Evolutionary conservation across 2,113 vertebrate species (phyloP).

Genomic region (Cygnus buccinator): DNA sequence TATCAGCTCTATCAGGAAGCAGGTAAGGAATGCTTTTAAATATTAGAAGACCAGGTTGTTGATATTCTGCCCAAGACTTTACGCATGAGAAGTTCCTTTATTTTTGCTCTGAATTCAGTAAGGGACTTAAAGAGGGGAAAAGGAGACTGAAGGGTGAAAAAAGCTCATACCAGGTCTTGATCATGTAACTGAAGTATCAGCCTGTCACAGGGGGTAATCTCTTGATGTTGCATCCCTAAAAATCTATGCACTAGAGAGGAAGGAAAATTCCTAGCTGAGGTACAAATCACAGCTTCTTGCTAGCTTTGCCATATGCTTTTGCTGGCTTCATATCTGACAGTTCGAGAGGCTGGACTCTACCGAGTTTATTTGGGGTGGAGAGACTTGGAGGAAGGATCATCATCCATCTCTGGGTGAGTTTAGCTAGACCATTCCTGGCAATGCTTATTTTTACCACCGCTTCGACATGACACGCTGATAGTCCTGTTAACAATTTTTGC

Average conservation of each 20-base stretch:
- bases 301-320: neutral
- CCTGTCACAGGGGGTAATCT: neutral
- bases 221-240: neutral
- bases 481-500: neutral
- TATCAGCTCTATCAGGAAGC: constrained; percentile 91
- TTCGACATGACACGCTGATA: rapidly evolving
- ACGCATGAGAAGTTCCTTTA: neutral
- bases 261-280: neutral
- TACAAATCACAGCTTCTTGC: neutral
- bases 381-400: neutral
- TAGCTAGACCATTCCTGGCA: neutral
- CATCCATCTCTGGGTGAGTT: neutral
- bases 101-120: neutral
- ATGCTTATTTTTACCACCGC: neutral
- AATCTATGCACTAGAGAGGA: neutral
- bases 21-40: constrained; percentile 77
- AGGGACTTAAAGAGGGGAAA: neutral
- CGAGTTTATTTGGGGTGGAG: neutral
- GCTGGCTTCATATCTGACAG: neutral
- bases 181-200: neutral
- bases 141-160: neutral
- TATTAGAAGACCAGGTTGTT: neutral
- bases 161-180: neutral
- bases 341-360: neutral
- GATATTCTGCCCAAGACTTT: neutral